Percentiles rank a stretch among this genome's conserved stretches.
These are phyloP conservation scores for Andrena cerasifolii DNA, from an alignment of 1,140 invertebrate genomes.

Conservation along the genomic window DNA sequence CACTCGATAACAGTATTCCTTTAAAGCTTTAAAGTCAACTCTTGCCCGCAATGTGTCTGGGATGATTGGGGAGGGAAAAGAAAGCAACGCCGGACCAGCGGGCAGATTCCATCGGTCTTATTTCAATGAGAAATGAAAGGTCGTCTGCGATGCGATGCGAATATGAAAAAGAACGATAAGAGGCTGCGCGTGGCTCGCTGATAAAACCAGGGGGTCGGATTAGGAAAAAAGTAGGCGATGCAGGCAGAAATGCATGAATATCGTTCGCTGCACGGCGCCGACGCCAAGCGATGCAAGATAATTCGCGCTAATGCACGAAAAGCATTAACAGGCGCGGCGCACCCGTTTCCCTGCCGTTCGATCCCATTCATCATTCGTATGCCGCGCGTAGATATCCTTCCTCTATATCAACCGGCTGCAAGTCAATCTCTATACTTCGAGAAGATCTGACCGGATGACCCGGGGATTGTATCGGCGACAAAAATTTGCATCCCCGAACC, in stretches of 20 bases:
- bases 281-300: slow-evolving; percentile 27
- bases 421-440: background rate
- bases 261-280: background rate
- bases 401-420: background rate
- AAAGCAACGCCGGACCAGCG: background rate
- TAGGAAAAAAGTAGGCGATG: slow-evolving; percentile 39
- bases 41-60: too few relatives aligned
- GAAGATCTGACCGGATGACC: background rate
- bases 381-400: background rate
- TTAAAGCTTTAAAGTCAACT: too few relatives aligned
- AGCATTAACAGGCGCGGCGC: slow-evolving; percentile 41
- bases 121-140: background rate
- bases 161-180: slow-evolving; percentile 4
- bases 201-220: slow-evolving; percentile 38
- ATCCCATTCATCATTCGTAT: slow-evolving; percentile 25
- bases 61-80: too few relatives aligned
- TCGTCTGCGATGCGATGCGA: background rate
- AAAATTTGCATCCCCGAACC: background rate
- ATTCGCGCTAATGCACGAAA: slow-evolving; percentile 33
- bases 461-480: background rate
- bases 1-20: too few relatives aligned
- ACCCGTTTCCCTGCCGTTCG: background rate
- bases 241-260: slow-evolving; percentile 14
- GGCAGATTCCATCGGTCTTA: background rate
- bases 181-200: background rate